Conservation (phyloP, 2,797 vertebrate genomes). For the Urosaurus nigricauda region DNA sequence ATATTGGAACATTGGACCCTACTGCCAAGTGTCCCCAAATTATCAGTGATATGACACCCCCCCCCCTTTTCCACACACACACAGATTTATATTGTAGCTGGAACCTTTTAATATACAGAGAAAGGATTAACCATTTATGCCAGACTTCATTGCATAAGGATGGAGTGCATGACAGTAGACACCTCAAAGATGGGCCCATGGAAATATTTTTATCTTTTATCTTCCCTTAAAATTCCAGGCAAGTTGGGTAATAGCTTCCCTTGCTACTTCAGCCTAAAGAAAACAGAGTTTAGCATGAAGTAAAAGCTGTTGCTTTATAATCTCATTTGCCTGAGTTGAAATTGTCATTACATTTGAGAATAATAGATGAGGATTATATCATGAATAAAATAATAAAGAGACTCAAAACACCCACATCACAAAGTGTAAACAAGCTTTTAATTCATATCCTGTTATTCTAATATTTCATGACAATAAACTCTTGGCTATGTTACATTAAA, state of each 20-base stretch:
- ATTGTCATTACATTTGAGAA: constrained; percentile 48
- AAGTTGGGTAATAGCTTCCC: constrained; percentile 7
- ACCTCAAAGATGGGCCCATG: neutral
- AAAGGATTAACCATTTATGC: neutral
- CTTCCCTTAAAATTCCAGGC: constrained; percentile 6
- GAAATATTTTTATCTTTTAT: neutral
- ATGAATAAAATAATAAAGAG: constrained; percentile 65
- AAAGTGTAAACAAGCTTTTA: constrained; percentile 59
- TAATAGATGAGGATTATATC: constrained; percentile 51
- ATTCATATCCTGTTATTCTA: constrained; percentile 54
- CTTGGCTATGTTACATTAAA: constrained; percentile 53
- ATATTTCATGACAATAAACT: constrained; percentile 49
- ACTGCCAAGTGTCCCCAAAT: neutral
- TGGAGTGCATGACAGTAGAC: neutral
- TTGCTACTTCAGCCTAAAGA: constrained; percentile 31
- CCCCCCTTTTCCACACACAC: too few species aligned
- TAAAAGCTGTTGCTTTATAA: constrained; percentile 37
- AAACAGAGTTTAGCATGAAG: neutral
- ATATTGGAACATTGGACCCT: neutral
- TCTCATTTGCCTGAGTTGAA: constrained; percentile 49
- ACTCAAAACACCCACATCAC: constrained; percentile 57
- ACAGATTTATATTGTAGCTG: neutral
- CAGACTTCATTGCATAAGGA: neutral
- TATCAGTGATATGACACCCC: neutral
- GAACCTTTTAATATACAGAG: neutral